Evolutionary conservation across 2,113 vertebrate genomes (phyloP), one percentile per base, ranked within the genome.

Genomic region (Chaenocephalus aceratus): DNA sequence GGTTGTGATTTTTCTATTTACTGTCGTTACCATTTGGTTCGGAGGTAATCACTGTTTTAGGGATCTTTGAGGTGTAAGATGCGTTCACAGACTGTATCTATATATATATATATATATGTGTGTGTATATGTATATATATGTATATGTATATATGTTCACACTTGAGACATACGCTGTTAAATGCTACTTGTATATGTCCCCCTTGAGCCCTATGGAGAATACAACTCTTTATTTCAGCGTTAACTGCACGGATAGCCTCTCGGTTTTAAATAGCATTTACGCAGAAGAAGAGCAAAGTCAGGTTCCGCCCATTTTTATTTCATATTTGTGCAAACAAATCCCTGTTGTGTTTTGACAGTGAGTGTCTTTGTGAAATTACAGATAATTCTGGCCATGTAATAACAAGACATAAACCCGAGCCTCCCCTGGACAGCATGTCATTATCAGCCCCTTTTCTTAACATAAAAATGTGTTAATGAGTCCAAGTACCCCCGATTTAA

Each of bases 21-120:
- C 66, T 61, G 74, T 49, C 58, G 13, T 41, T 41, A n/a, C 76
- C 77, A 62, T 86, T 92, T 92, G 84, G 78, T 64, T 78, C 65
- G 57, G 65, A 83, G 23, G 36, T 15, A 18, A 45, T 60, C 77
- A 16, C n/a, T 16, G 12, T 45, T 46, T 46, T 3, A 30, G 26
- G 49, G 1, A 9, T 34, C 23, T 23, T 15, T 51, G 41, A 12
- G 23, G 16, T 59, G 65, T 10, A 16, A 44, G 71, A 23, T 52
- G 21, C 13, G 2, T 65, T 41, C 63, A 30, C 30, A 30, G 30
- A 30, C 3, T 3, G 30, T 30, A 26, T 26, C 2, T 26, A 30
- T 30, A 30, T 26, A 26, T 26, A 30, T 30, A 30, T 30, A 30
- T 3, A 30, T 30, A 30, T 0, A 30, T 26, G 2, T 26, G n/a